Base-by-base conservation (phyloP, 2,888 invertebrate genomes). In the Neuroscelio doddi region DNA sequence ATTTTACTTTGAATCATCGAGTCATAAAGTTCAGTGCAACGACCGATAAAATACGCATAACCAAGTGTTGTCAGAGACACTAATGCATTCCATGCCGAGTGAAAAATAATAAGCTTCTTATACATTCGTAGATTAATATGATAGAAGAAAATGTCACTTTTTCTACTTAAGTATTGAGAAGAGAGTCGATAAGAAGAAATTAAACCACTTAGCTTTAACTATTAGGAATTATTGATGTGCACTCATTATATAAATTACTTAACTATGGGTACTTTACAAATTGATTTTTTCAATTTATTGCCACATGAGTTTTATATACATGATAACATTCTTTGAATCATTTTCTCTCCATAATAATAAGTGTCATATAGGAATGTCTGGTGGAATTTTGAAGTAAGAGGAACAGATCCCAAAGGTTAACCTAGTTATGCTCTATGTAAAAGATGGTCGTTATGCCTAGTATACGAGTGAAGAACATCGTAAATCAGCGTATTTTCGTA, bases 401-500 rank as follows among this genome's bases (percentile, higher is more conserved):
- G 46, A 45, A 29, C 38, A 47, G 47, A 65, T 56, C 61, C 52
- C 57, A 61, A 62, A 57, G 66, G 36, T 66, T 70, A 72, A 69
- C 68, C 72, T 57, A 72, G 67, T 72, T 58, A 64, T 62, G 61
- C 30, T 52, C 50, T 34, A 38, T 17, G 44, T 46, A 63, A 57
- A 67, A 61, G 56, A 56, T 45, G 45, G 29, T 56, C 55, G 50
- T 55, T 64, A 51, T 52, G 64, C 52, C 58, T 49, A 59, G 52
- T 41, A 47, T 21, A 42, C 30, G 47, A 68, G 61, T 61, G 68
- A 45, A 66, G 66, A 45, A 52, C 67, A 53, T 68, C 74, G 76
- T 82, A 80, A 83, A 81, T 81, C 78, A 79, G 55, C 69, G 78
- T 81, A 83, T 82, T 83, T 82, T 73, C 76, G 82, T 82, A 80